phyloP scores from a whole-genome alignment of 2,113 vertebrate species.

The Stictonetta naevosa region DNA sequence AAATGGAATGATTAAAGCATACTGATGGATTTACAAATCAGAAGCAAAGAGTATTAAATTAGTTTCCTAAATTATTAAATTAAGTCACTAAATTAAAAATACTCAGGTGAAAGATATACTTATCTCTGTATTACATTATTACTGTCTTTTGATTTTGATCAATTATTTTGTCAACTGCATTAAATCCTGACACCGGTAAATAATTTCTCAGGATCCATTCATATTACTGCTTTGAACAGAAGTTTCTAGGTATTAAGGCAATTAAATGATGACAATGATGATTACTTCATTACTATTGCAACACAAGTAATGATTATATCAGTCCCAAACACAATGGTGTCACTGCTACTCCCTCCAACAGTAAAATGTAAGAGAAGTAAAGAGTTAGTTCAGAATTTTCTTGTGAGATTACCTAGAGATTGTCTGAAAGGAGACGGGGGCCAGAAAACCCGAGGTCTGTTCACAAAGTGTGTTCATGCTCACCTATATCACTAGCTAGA shows the following conservation, averaged over 20 bases:
- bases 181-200: not conserved
- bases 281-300: not conserved
- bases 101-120: not conserved
- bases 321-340: not conserved
- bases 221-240: not conserved
- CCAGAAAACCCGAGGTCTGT: not conserved
- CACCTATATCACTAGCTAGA: not conserved
- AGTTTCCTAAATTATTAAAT: slow-evolving; percentile 11
- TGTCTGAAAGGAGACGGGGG: not conserved
- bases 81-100: slow-evolving; percentile 12
- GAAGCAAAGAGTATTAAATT: slow-evolving; percentile 3
- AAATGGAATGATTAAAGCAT: not conserved
- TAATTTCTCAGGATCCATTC: not conserved
- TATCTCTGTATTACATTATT: not conserved
- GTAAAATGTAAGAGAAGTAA: not conserved
- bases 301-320: not conserved
- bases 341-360: not conserved
- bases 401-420: not conserved
- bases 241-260: not conserved
- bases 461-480: not conserved
- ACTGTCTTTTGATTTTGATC: not conserved
- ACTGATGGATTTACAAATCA: not conserved
- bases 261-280: accelerated
- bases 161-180: not conserved
- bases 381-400: not conserved